These are phyloP conservation scores for Heterotilapia buettikoferi DNA, from an alignment of 2,113 vertebrate genomes.

Conservation along the genomic window DNA sequence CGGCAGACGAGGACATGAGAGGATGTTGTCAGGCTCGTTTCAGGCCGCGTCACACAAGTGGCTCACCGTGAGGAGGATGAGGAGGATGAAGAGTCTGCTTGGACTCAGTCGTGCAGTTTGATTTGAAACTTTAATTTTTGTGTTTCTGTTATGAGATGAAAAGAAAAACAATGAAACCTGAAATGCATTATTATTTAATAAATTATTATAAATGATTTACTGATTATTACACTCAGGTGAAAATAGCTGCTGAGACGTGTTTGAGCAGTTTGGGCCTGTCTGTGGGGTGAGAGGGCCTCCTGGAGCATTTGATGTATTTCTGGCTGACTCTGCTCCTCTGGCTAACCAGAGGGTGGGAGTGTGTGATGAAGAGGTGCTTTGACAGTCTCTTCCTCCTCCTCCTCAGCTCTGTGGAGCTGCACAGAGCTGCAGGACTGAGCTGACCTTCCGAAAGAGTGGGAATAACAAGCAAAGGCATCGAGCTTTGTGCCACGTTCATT, in stretches of 20 bases:
- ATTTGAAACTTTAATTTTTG: not conserved
- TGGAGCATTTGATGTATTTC: accelerated
- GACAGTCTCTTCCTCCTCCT: not conserved
- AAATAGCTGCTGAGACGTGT: not conserved
- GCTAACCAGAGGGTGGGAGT: not conserved
- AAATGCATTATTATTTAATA: accelerated
- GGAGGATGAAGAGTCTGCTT: not conserved
- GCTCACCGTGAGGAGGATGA: not conserved
- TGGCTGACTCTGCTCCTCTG: not conserved
- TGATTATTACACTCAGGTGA: not conserved
- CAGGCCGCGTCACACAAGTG: not conserved
- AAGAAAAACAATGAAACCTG: not conserved
- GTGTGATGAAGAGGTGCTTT: not conserved
- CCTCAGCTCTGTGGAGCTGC: not conserved
- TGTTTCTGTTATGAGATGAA: not conserved
- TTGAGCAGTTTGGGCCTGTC: not conserved
- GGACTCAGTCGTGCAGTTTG: not conserved
- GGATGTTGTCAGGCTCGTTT: not conserved
- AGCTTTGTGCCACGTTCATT: not conserved
- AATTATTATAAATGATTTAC: accelerated
- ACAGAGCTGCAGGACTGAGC: not conserved
- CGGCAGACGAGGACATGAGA: not conserved
- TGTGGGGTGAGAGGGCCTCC: not conserved
- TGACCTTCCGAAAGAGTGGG: not conserved
- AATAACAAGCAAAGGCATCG: not conserved